These are phyloP conservation scores for Pseudotriccus pelzelni DNA, from an alignment of 2,797 vertebrate species.

Conservation along the genomic window DNA sequence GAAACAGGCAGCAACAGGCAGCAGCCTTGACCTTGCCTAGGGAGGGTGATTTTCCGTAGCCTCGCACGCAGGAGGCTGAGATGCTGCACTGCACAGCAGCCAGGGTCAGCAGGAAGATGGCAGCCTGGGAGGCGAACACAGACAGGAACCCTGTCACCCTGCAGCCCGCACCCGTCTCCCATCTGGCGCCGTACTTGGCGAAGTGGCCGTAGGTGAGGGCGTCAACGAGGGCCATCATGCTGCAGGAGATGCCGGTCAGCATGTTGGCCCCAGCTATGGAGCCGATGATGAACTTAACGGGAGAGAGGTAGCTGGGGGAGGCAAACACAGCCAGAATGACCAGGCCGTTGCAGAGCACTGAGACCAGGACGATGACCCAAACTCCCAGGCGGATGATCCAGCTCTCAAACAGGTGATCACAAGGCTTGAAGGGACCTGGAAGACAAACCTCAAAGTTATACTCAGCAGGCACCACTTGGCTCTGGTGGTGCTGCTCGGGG, in stretches of 20 bases:
- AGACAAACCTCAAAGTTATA: background rate
- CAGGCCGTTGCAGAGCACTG: conserved; percentile 86
- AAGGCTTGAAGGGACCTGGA: conserved; percentile 94
- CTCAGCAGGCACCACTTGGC: background rate
- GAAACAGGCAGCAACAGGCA: conserved; percentile 82
- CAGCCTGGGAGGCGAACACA: conserved; percentile 88
- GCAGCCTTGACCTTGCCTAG: conserved; percentile 81
- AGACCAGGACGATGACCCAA: conserved; percentile 88
- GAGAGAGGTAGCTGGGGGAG: conserved; percentile 83
- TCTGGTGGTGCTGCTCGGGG: background rate
- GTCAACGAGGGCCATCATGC: conserved; percentile 86
- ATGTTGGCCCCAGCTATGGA: conserved; percentile 89
- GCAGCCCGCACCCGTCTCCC: conserved; percentile 89
- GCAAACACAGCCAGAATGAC: conserved; percentile 86
- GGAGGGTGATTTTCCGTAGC: conserved; percentile 83
- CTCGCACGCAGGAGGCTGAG: conserved; percentile 82
- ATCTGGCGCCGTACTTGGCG: conserved; percentile 84
- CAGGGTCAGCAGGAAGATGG: conserved; percentile 87
- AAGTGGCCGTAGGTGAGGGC: conserved; percentile 89
- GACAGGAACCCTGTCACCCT: conserved; percentile 89
- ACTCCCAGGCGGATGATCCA: conserved; percentile 92
- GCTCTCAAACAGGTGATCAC: conserved; percentile 91
- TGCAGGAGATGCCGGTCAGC: conserved; percentile 86
- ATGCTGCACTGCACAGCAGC: conserved; percentile 89
- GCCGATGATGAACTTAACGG: conserved; percentile 89